phyloP scores from a whole-genome alignment of 2,888 invertebrate species.

The Ennomos quercinarius region DNA sequence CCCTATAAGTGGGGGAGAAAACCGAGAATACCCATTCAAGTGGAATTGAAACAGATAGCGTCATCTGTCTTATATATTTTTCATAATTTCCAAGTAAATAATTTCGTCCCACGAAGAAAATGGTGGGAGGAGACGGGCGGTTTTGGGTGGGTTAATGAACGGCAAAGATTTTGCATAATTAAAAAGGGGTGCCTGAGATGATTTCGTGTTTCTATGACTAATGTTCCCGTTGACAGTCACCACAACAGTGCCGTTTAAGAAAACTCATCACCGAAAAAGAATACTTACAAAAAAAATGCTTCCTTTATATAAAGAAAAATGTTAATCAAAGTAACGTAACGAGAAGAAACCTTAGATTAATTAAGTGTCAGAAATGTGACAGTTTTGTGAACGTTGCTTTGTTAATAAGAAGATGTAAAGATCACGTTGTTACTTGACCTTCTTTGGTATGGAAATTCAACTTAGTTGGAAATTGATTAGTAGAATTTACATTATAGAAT shows the following conservation, averaged over 20 bases:
- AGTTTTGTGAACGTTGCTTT: constrained; percentile 7
- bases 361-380: constrained; percentile 19
- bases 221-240: constrained; percentile 58
- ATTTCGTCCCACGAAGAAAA: constrained; percentile 64
- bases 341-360: constrained; percentile 18
- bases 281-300: neutral
- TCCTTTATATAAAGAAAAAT: constrained; percentile 13
- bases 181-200: constrained; percentile 76
- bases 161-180: constrained; percentile 82
- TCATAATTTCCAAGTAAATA: constrained; percentile 76
- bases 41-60: constrained; percentile 70
- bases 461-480: no score
- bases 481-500: no score
- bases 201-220: constrained; percentile 79
- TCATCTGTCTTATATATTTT: constrained; percentile 71
- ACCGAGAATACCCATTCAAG: constrained; percentile 47
- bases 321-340: constrained; percentile 13
- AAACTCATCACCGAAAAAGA: constrained; percentile 13
- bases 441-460: no score
- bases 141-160: constrained; percentile 59
- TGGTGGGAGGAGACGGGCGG: constrained; percentile 39
- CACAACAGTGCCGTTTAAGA: constrained; percentile 32
- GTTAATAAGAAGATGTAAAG: no score
- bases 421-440: no score
- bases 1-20: constrained; percentile 35